Evolutionary conservation across 2,797 vertebrate genomes (phyloP).

Genomic region (Hydrocynus forskahlii): DNA sequence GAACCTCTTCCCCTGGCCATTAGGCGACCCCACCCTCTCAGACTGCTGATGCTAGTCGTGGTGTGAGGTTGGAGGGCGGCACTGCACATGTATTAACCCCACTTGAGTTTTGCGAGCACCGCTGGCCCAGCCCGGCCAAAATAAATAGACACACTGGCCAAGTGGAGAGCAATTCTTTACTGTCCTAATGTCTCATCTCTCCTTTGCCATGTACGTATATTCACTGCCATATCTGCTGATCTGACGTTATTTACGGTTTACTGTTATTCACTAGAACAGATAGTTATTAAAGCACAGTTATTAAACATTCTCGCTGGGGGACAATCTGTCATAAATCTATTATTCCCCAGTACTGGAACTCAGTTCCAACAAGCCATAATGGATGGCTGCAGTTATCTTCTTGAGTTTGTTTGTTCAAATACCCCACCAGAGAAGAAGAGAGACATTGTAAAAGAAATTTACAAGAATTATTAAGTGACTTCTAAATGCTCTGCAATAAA

Average conservation of each 20-base stretch:
- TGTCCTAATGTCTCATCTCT: constrained; percentile 70
- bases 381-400: constrained; percentile 55
- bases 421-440: constrained; percentile 31
- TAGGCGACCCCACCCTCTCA: constrained; percentile 64
- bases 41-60: constrained; percentile 75
- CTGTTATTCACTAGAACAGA: constrained; percentile 56
- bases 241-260: constrained; percentile 63
- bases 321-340: constrained; percentile 43
- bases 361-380: constrained; percentile 48
- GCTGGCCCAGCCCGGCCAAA: constrained; percentile 71
- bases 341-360: constrained; percentile 42
- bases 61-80: constrained; percentile 76
- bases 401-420: constrained; percentile 51
- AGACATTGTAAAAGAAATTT: constrained; percentile 45
- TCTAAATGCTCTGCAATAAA: constrained; percentile 49
- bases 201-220: constrained; percentile 57
- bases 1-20: constrained; percentile 47
- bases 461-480: constrained; percentile 47
- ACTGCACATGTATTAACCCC: constrained; percentile 77
- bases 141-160: constrained; percentile 77
- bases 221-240: constrained; percentile 68
- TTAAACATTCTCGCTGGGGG: constrained; percentile 57
- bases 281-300: constrained; percentile 60
- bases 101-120: constrained; percentile 75
- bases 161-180: constrained; percentile 70